Evolutionary conservation across 2,113 vertebrate genomes (phyloP).

Genomic region (Oxyura jamaicensis): DNA sequence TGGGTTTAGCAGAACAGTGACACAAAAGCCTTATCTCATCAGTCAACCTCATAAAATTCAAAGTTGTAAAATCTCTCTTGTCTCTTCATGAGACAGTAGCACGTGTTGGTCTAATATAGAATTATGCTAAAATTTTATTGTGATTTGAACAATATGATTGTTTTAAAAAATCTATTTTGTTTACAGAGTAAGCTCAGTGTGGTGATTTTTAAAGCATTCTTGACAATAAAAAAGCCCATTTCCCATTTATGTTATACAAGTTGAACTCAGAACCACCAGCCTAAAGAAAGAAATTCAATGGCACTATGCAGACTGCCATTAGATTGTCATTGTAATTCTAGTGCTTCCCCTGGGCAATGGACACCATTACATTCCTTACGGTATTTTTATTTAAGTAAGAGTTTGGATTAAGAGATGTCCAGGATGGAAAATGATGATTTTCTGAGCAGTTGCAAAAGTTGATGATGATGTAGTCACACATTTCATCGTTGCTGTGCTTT

Average conservation of each 20-base stretch:
- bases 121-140: not conserved
- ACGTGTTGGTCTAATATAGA: not conserved
- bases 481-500: not conserved
- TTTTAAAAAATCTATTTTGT: not conserved
- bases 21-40: not conserved
- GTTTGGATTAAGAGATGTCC: not conserved
- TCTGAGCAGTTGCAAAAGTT: not conserved
- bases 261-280: not conserved
- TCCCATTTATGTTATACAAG: not conserved
- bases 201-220: not conserved
- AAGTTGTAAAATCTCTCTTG: conserved; percentile 29
- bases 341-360: not conserved
- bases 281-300: not conserved
- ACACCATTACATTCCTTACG: not conserved
- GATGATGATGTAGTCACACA: not conserved
- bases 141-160: not conserved
- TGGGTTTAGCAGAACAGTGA: not conserved
- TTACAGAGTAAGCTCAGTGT: not conserved
- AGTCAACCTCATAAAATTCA: not conserved
- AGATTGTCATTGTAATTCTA: not conserved
- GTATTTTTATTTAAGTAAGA: not conserved
- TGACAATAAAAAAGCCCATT: not conserved
- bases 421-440: not conserved
- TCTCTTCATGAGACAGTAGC: conserved; percentile 18
- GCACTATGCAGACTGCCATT: not conserved